Evolutionary conservation across 2,888 invertebrate species (phyloP).

Genomic region (Cantharis nigra): DNA sequence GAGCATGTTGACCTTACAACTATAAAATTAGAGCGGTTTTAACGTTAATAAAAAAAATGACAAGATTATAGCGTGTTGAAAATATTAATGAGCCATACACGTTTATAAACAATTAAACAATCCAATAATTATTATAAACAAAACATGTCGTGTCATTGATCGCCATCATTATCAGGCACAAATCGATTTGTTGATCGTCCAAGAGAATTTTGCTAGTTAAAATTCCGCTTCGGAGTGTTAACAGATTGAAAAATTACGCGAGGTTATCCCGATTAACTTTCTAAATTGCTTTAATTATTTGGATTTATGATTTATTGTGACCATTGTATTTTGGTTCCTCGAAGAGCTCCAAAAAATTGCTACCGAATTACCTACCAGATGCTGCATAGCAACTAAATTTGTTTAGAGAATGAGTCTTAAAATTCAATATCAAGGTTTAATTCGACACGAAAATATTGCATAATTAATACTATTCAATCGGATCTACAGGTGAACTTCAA

Average conservation of each 20-base stretch:
- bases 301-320: background rate
- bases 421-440: background rate
- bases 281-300: background rate
- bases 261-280: background rate
- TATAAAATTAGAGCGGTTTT: constrained; percentile 16
- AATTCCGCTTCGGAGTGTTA: background rate
- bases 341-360: background rate
- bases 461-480: background rate
- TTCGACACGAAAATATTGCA: background rate
- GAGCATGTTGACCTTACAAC: constrained; percentile 15
- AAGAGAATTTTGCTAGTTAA: background rate
- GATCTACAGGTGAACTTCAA: background rate
- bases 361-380: background rate
- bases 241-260: background rate
- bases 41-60: background rate
- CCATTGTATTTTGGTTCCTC: background rate
- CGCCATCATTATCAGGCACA: background rate
- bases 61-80: constrained; percentile 4
- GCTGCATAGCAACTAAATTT: background rate
- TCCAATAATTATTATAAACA: background rate
- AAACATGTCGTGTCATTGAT: background rate
- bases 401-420: background rate
- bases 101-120: constrained; percentile 15
- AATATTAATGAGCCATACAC: constrained; percentile 6
- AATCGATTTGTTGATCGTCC: background rate